Evolutionary conservation across 2,113 vertebrate species (phyloP).

Genomic region (Caranx ignobilis): DNA sequence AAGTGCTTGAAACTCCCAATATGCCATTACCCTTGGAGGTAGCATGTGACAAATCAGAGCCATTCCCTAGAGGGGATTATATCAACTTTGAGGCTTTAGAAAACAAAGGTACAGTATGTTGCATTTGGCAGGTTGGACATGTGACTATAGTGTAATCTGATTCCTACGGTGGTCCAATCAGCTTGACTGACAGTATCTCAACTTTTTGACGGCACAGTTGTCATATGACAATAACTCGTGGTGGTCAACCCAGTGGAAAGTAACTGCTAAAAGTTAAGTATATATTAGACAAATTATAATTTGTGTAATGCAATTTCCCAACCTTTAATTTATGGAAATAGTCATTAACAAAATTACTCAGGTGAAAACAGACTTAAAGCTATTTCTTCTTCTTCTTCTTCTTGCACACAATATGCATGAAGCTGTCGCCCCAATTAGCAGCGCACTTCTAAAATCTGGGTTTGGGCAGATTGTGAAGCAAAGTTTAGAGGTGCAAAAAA

Average conservation of each 20-base stretch:
- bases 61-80: neutral
- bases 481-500: neutral
- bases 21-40: slow-evolving; percentile 3
- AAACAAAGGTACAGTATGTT: neutral
- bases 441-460: slow-evolving; percentile 6
- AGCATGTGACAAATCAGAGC: slow-evolving; percentile 12
- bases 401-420: slow-evolving; percentile 61
- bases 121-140: neutral
- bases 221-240: neutral
- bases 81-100: neutral
- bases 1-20: slow-evolving; percentile 16
- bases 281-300: slow-evolving; percentile 40
- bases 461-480: slow-evolving; percentile 3
- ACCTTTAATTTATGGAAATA: slow-evolving; percentile 58
- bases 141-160: no score
- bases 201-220: neutral
- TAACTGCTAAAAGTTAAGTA: slow-evolving; percentile 33
- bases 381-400: slow-evolving; percentile 3
- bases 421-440: slow-evolving; percentile 62
- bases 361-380: slow-evolving; percentile 68
- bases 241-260: slow-evolving; percentile 39
- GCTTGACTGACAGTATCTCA: neutral
- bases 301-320: slow-evolving; percentile 48
- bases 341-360: slow-evolving; percentile 70
- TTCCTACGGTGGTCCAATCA: neutral